Evolutionary conservation across 2,888 invertebrate species (phyloP), one percentile per base, ranked within the genome.

Genomic region (Lymantria monacha): DNA sequence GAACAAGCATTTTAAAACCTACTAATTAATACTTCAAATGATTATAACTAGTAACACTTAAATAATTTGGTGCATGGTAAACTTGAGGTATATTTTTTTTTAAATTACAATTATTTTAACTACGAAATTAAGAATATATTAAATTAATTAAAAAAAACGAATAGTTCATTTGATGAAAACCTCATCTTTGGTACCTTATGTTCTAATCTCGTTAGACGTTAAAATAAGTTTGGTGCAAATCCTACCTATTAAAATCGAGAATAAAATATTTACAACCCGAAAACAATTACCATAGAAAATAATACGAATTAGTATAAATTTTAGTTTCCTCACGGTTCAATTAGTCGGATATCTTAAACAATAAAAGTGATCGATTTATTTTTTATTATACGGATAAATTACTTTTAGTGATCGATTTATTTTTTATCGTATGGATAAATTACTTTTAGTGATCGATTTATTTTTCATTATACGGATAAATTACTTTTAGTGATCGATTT

Each of bases 21-120:
- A 76, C 74, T 81, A 70, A 70, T 78, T 86, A 87, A 85, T 86
- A 84, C 86, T 88, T 83, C 73, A 74, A 79, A 74, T 66, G 66
- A 68, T 74, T 71, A 73, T 60, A 71, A 70, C 77, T 83, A 83
- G 66, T 84, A 83, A 83, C 74, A 81, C 83, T 83, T 81, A 81
- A 78, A 73, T 70, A 76, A 82, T 91, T 91, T 90, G 89, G 90
- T 90, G 90, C 87, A 71, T 86, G 89, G 90, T 90, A 90, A 91
- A 84, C 89, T 82, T 90, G 90, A 91, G 90, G 90, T 91, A 90
- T 85, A 81, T 72, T 78, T 81, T 78, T 81, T 81, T n/a, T n/a
- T 75, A 73, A 74, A 70, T 70, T 63, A 63, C 30, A 61, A 48
- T 61, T 69, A 67, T 42, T 60, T 67, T 57, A 75, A 68, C 62